Conservation (phyloP, 2,113 vertebrate species). For the Brevimyrus niger region DNA sequence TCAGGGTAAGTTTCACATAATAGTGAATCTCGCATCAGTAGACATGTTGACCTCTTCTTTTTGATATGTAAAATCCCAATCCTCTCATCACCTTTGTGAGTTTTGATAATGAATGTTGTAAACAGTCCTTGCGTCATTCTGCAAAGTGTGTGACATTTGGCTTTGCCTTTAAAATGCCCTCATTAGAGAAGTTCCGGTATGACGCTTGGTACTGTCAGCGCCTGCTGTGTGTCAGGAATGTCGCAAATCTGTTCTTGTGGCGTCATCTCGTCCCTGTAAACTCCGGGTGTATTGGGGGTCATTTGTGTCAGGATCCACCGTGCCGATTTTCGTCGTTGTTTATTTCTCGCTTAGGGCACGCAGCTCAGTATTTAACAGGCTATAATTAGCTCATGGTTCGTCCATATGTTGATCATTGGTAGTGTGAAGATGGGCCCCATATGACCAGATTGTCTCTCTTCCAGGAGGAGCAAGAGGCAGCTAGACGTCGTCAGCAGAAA, state of each 20-base stretch:
- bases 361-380: neutral
- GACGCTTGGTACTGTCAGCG: neutral
- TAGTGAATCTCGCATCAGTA: neutral
- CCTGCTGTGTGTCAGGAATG: neutral
- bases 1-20: slow-evolving; percentile 85
- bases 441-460: neutral
- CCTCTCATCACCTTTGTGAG: neutral
- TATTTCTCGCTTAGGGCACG: neutral
- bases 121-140: neutral
- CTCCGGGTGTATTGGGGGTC: neutral
- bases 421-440: neutral
- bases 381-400: neutral
- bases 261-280: neutral
- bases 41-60: neutral
- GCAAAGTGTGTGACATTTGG: neutral
- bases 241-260: neutral
- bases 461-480: slow-evolving; percentile 96
- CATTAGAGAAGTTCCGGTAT: neutral
- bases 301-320: neutral
- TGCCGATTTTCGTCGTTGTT: neutral
- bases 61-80: neutral
- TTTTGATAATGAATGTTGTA: neutral
- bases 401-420: neutral
- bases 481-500: slow-evolving; percentile 83
- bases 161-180: neutral